phyloP scores from a whole-genome alignment of 2,797 vertebrate genomes.

The Aphelocoma californica region DNA sequence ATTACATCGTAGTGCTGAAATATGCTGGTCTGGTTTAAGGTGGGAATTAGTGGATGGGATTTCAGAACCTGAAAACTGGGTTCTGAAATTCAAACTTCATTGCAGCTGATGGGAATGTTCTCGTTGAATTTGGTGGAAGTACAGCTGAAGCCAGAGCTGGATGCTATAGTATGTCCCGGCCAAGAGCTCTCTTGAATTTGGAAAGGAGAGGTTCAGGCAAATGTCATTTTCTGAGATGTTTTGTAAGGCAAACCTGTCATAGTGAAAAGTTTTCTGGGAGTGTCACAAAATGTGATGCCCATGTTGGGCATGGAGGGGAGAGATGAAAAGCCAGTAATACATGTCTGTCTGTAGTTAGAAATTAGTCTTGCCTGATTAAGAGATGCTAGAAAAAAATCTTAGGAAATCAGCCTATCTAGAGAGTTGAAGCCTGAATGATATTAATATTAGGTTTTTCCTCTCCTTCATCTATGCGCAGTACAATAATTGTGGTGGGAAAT shows the following conservation, averaged over 20 bases:
- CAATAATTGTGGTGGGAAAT: background rate
- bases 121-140: background rate
- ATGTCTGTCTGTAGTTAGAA: background rate
- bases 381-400: background rate
- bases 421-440: background rate
- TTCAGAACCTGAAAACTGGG: background rate
- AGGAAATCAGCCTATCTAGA: background rate
- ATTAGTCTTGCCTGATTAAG: background rate
- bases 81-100: background rate
- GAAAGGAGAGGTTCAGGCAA: background rate
- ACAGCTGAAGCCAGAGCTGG: background rate
- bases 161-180: background rate
- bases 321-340: background rate
- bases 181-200: background rate
- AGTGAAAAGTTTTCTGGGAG: background rate
- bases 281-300: background rate
- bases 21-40: background rate
- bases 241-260: background rate
- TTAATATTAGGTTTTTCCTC: background rate
- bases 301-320: background rate
- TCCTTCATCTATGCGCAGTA: background rate
- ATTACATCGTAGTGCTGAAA: background rate
- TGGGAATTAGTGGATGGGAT: background rate
- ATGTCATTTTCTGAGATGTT: background rate
- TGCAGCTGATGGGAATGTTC: background rate